Conservation (phyloP, 2,888 invertebrate species). For the Noctua comes region DNA sequence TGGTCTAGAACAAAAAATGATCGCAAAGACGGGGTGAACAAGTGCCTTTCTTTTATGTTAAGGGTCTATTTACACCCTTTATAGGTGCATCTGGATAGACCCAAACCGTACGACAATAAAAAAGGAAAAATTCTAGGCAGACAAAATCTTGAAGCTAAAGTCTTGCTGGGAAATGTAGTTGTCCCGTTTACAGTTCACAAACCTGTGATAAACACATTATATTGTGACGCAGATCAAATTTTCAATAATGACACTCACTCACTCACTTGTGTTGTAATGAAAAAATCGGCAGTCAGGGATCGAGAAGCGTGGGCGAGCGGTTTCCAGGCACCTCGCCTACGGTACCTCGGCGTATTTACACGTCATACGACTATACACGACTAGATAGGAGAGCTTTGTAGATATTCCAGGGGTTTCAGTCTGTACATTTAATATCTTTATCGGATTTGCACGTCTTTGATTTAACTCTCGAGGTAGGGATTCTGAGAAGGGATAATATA, state of each 20-base stretch:
- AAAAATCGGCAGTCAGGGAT: slow-evolving; percentile 57
- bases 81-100: background rate
- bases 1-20: too few relatives aligned
- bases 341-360: slow-evolving; percentile 17
- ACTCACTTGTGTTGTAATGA: slow-evolving; percentile 37
- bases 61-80: too few relatives aligned
- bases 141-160: background rate
- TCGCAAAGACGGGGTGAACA: too few relatives aligned
- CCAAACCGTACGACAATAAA: background rate
- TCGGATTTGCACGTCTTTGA: slow-evolving; percentile 36
- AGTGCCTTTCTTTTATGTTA: too few relatives aligned
- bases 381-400: slow-evolving; percentile 36
- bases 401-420: slow-evolving; percentile 45
- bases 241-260: slow-evolving; percentile 40
- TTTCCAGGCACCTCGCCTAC: slow-evolving; percentile 62
- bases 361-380: slow-evolving; percentile 4
- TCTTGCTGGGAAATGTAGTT: background rate
- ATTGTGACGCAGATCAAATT: slow-evolving; percentile 39
- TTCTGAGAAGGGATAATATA: slow-evolving; percentile 11
- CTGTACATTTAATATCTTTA: slow-evolving; percentile 38
- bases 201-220: background rate
- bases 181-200: background rate
- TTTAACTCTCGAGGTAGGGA: slow-evolving; percentile 3
- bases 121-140: background rate
- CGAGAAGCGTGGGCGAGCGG: slow-evolving; percentile 62